phyloP scores from a whole-genome alignment of 2,113 vertebrate genomes.

The Porphyrio hochstetteri region DNA sequence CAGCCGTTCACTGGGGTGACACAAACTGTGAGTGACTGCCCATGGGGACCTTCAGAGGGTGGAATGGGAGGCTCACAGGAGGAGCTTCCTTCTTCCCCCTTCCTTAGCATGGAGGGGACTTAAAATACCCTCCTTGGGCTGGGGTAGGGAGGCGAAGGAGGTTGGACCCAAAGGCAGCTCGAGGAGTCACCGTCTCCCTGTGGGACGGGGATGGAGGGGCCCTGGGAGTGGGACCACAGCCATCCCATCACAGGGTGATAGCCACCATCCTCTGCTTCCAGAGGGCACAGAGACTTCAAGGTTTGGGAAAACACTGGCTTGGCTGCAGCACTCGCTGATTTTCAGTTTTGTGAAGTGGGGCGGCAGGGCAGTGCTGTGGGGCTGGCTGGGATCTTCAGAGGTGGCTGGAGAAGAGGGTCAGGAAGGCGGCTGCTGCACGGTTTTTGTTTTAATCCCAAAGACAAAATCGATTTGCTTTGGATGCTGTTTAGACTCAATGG shows the following conservation, averaged over 20 bases:
- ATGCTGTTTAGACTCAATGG: not conserved
- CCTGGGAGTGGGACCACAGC: too few relatives aligned
- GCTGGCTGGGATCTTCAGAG: not conserved
- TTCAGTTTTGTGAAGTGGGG: not conserved
- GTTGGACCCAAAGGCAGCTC: accelerated
- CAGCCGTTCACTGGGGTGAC: not conserved
- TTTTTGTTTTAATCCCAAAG: not conserved
- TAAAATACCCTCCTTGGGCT: not conserved
- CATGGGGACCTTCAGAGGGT: accelerated
- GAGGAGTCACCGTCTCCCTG: accelerated
- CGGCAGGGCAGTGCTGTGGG: accelerated
- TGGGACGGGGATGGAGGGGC: not conserved
- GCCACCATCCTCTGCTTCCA: not conserved
- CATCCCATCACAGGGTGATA: not conserved
- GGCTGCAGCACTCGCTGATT: accelerated
- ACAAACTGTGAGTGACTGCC: accelerated
- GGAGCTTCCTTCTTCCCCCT: not conserved
- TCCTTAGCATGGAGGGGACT: accelerated
- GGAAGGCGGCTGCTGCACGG: not conserved
- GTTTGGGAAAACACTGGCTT: not conserved
- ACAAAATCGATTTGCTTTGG: not conserved
- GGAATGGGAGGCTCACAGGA: not conserved
- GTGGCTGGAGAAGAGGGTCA: not conserved
- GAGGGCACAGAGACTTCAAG: not conserved
- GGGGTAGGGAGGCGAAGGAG: not conserved